Percentiles rank a stretch among this genome's conserved stretches.
phyloP scores from a whole-genome alignment of 2,797 vertebrate genomes.

The Pachyuromys duprasi region DNA sequence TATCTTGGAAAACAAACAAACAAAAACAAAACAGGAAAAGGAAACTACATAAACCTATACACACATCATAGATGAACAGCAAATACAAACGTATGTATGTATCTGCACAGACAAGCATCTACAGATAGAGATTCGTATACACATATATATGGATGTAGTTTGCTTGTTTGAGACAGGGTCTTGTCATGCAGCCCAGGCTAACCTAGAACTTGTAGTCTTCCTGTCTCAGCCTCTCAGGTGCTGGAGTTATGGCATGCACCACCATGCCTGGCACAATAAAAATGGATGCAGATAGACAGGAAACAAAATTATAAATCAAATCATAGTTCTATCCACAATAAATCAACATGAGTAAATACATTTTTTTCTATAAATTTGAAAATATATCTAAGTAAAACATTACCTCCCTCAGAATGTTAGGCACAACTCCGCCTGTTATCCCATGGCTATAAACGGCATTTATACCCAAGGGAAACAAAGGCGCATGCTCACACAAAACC shows the following conservation, averaged over 20 bases:
- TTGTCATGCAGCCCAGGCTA: not conserved
- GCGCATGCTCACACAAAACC: rapidly evolving
- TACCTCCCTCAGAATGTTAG: not conserved
- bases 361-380: not conserved
- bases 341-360: not conserved
- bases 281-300: not conserved
- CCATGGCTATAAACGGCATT: too few species aligned
- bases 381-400: not conserved
- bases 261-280: not conserved
- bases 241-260: not conserved
- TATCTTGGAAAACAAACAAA: not conserved
- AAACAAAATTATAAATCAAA: not conserved
- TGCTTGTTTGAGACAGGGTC: not conserved
- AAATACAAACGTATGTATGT: not conserved
- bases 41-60: not conserved
- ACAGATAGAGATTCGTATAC: not conserved
- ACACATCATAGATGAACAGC: not conserved
- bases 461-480: not conserved
- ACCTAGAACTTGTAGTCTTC: not conserved
- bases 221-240: not conserved
- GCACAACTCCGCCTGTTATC: not conserved
- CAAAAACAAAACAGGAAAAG: not conserved
- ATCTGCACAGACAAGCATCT: not conserved
- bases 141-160: too few species aligned
- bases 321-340: not conserved